Base-by-base conservation (phyloP, 2,888 invertebrate genomes). In the Scrobipalpa atriplicella region DNA sequence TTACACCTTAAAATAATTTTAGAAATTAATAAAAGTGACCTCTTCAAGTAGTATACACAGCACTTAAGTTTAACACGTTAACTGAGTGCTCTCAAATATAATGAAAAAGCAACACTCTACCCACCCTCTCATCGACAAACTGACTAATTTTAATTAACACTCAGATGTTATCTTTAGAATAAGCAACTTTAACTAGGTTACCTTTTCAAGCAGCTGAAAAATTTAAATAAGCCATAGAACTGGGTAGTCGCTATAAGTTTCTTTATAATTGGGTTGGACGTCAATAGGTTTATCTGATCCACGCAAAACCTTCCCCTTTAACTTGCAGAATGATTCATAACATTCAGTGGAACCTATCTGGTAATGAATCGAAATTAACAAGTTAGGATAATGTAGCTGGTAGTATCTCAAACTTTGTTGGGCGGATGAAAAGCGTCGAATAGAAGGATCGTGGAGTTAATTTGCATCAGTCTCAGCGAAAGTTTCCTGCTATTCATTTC, bases 381-480 rank as follows among this genome's bases (percentile, higher is more conserved):
- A 77, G 72, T 78, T 75, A 72, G 72, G 72, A 73, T 76, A 76
- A 73, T 69, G 70, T 73, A 70, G 72, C 61, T 68, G 19, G 29
- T 70, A 74, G 73, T 47, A 13, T 84, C 84, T 78, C 80, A 84
- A 89, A 87, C 81, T 89, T 84, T 72, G 77, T 75, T 75, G 75
- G 75, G 77, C 79, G 79, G 84, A 86, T 86, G 86, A 85, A 86
- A 87, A 83, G 81, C 85, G 78, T 82, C 80, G 75, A 86, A 84
- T 85, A 78, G 82, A 82, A 84, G 81, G 82, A 83, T 83, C 79
- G 74, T 77, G 73, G 78, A 89, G 88, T 89, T 88, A 89, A 89
- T 90, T 91, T 89, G 84, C 87, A 86, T 86, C 84, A 85, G 82
- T 86, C 85, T 80, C 84, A 79, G 85, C 79, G 82, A 82, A 89